Base-by-base conservation (phyloP, 2,797 vertebrate genomes). In the Anguilla anguilla region DNA sequence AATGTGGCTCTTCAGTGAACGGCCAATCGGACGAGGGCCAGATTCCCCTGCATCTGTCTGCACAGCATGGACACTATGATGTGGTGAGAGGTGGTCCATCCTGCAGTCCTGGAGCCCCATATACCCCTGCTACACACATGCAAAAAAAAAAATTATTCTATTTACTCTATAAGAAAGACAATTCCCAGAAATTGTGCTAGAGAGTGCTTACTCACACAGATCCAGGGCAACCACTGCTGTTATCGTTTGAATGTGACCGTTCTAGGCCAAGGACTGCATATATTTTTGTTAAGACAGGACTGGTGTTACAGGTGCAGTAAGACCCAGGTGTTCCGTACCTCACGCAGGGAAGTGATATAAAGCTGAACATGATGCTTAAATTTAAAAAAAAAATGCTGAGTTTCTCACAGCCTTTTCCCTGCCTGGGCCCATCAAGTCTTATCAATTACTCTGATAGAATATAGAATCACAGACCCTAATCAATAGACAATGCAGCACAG, bases 51-150 rank as follows among this genome's bases (percentile, higher is more conserved):
- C 98, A 99, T 93, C 96, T 99, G 83, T 98, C 98, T 0, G 96
- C 98, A 0, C 98, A 99, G 94, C 98, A 99, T 0, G 98, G 98
- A 46, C 98, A 99, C 95, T 99, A 99, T 0, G 98, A 99, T 0
- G 98, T 99, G 97, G 98, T 99, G 95, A 91, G 87, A 3, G 49
- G 10, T 39, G 59, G 59, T 25, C n/a, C 22, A 6, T 55, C 51
- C n/a, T 7, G 69, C n/a, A 13, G n/a, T 7, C 69, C n/a, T 9
- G 28, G 2, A 28, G 28, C 69, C 69, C 9, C 69, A n/a, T 2
- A 28, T 4, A 19, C 22, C 64, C 85, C 69, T 85, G 49, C 82
- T 69, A 85, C 46, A 25, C 85, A 55, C 5, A 85, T 46, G 35
- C 35, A 35, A 35, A 35, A 35, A 35, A 1, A 31, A 35, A 35